Conservation (phyloP, 2,888 invertebrate genomes). For the Drosophila rubida region DNA sequence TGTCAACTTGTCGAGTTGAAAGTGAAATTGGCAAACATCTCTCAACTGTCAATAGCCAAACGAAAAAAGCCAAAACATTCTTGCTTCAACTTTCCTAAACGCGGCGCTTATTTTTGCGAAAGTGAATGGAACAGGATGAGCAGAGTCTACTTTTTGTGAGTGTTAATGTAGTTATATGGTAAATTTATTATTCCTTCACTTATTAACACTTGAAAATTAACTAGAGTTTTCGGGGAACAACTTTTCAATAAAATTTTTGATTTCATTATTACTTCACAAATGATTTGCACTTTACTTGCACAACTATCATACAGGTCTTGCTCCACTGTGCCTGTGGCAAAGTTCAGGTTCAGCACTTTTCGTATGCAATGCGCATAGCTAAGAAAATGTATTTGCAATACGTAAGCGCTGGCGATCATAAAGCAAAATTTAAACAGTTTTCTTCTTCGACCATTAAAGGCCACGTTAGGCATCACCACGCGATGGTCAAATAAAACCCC, state of each 20-base stretch:
- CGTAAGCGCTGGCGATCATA: slow-evolving; percentile 47
- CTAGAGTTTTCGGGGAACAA: too few species aligned
- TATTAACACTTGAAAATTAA: too few species aligned
- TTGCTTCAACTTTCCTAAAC: not conserved
- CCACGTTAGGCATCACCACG: slow-evolving; percentile 27
- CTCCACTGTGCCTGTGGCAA: slow-evolving; percentile 40
- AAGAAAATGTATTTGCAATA: slow-evolving; percentile 36
- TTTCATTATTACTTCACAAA: too few species aligned
- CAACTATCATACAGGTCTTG: too few species aligned
- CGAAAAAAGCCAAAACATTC: not conserved
- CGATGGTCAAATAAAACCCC: slow-evolving; percentile 44
- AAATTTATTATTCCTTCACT: too few species aligned
- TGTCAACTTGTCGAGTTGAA: slow-evolving; percentile 28
- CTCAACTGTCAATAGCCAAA: not conserved
- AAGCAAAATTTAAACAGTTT: slow-evolving; percentile 46
- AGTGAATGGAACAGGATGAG: not conserved
- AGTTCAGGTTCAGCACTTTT: slow-evolving; percentile 45
- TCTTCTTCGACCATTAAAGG: slow-evolving; percentile 40
- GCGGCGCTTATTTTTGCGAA: not conserved
- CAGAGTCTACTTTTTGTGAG: too few species aligned
- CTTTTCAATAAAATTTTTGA: too few species aligned
- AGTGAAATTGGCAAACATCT: slow-evolving; percentile 23
- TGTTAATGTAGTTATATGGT: too few species aligned
- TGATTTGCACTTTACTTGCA: too few species aligned
- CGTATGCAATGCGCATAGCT: slow-evolving; percentile 22